A percentile compares a stretch with the other conserved stretches of the same genome.
Conservation (phyloP, 2,888 invertebrate genomes). For the Sicus ferrugineus region DNA sequence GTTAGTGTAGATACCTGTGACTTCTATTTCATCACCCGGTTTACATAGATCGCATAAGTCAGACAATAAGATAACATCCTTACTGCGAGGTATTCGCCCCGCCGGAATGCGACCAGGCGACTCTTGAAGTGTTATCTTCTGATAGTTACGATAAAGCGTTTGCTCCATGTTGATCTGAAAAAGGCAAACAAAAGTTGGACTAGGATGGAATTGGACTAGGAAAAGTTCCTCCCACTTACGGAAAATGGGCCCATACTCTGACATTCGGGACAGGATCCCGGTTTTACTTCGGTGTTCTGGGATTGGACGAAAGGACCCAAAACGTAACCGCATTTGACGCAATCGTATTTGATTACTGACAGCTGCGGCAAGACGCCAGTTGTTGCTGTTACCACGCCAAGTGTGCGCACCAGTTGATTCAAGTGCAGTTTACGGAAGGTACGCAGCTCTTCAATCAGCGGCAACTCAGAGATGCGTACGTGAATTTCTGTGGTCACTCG, state of each 20-base stretch:
- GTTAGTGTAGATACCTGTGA: slow-evolving; percentile 95
- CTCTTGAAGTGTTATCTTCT: slow-evolving; percentile 97
- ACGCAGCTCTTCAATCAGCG: slow-evolving; percentile 93
- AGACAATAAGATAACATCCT: slow-evolving; percentile 92
- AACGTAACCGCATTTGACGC: slow-evolving; percentile 92
- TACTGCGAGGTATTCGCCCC: slow-evolving; percentile 95
- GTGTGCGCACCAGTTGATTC: slow-evolving; percentile 92
- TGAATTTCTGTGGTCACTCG: slow-evolving; percentile 93
- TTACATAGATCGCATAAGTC: slow-evolving; percentile 97
- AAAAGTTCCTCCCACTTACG: slow-evolving; percentile 65
- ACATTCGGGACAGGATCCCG: slow-evolving; percentile 97
- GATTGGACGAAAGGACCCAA: slow-evolving; percentile 96
- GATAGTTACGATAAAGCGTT: slow-evolving; percentile 98
- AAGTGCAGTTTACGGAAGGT: slow-evolving; percentile 89
- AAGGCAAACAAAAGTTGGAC: neutral
- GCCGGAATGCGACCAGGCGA: slow-evolving; percentile 97
- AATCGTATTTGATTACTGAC: slow-evolving; percentile 96
- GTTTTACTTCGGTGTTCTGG: slow-evolving; percentile 92
- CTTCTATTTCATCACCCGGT: slow-evolving; percentile 97
- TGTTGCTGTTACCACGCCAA: slow-evolving; percentile 95
- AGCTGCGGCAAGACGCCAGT: slow-evolving; percentile 96
- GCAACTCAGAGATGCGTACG: slow-evolving; percentile 93
- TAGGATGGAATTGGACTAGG: neutral
- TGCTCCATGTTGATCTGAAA: slow-evolving; percentile 96
- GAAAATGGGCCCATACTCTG: slow-evolving; percentile 95